Evolutionary conservation across 1,140 invertebrate species (phyloP).

Genomic region (Planococcus citri): DNA sequence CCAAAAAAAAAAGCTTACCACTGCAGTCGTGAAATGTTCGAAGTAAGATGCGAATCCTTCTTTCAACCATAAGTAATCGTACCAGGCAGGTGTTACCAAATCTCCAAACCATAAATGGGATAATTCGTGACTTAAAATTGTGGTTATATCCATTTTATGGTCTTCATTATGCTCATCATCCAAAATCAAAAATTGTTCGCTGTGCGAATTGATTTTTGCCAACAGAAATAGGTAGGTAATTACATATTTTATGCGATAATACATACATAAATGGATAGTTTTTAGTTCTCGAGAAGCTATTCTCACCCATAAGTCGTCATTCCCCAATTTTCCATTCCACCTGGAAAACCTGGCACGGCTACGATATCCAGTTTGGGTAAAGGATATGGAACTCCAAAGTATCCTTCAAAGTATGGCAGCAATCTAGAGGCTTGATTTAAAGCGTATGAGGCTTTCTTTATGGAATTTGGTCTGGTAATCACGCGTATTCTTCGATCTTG

Average conservation of each 20-base stretch:
- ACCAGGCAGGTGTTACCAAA: slow-evolving; percentile 67
- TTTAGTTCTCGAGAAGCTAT: not conserved
- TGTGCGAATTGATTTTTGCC: not conserved
- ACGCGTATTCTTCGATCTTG: slow-evolving; percentile 35
- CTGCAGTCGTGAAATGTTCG: slow-evolving; percentile 29
- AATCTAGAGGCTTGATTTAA: slow-evolving; percentile 33
- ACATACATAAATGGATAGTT: not conserved
- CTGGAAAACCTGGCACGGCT: slow-evolving; percentile 60
- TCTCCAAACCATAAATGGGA: slow-evolving; percentile 71
- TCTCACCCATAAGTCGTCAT: slow-evolving; percentile 43
- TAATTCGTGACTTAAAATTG: slow-evolving; percentile 61
- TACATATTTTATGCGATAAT: not conserved
- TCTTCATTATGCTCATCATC: slow-evolving; percentile 24
- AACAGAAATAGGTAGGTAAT: too few species aligned
- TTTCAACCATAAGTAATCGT: slow-evolving; percentile 62
- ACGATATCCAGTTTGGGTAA: slow-evolving; percentile 47
- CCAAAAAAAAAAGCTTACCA: slow-evolving; percentile 14
- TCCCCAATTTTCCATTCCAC: slow-evolving; percentile 78
- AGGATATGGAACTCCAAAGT: slow-evolving; percentile 26
- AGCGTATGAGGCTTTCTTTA: slow-evolving; percentile 33
- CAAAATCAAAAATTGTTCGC: slow-evolving; percentile 11
- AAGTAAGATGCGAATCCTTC: slow-evolving; percentile 60
- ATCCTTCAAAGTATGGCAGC: slow-evolving; percentile 26
- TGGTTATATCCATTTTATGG: slow-evolving; percentile 49
- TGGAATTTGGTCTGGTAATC: slow-evolving; percentile 54